A percentile compares a stretch with the other conserved stretches of the same genome.
phyloP scores from a whole-genome alignment of 2,797 vertebrate genomes.

The Anolis apletophallus region DNA sequence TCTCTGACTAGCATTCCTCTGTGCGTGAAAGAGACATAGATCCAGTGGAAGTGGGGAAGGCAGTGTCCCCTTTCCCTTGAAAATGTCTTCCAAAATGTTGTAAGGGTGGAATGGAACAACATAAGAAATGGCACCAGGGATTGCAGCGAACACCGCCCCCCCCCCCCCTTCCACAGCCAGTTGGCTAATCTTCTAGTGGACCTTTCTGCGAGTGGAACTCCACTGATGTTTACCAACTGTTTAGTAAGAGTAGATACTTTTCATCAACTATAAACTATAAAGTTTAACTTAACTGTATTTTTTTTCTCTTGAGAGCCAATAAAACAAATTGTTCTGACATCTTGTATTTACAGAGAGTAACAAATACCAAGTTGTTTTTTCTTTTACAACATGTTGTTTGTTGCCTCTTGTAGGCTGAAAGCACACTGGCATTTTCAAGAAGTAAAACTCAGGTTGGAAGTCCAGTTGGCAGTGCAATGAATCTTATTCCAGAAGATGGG shows the following conservation, averaged over 20 bases:
- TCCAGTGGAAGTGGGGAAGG: neutral
- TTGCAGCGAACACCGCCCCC: no score
- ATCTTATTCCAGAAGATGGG: conserved; percentile 97
- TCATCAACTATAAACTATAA: neutral
- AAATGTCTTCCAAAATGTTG: neutral
- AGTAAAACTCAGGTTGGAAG: conserved; percentile 87
- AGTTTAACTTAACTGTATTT: neutral
- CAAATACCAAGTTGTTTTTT: conserved; percentile 21
- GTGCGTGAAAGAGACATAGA: neutral
- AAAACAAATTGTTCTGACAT: conserved; percentile 15
- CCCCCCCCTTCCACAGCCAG: no score
- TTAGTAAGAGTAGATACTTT: neutral
- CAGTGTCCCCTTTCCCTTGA: neutral
- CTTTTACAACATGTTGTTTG: conserved; percentile 52
- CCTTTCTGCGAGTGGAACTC: neutral
- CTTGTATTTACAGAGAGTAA: neutral
- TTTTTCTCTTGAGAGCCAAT: neutral
- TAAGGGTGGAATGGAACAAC: neutral
- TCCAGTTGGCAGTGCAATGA: conserved; percentile 95
- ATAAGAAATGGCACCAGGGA: neutral
- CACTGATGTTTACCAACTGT: neutral
- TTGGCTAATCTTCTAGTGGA: neutral
- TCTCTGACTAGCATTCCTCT: neutral
- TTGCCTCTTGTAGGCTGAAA: conserved; percentile 76
- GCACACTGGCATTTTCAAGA: conserved; percentile 79